phyloP scores from a whole-genome alignment of 2,113 vertebrate species.

The Poeciliopsis turrubarensis region DNA sequence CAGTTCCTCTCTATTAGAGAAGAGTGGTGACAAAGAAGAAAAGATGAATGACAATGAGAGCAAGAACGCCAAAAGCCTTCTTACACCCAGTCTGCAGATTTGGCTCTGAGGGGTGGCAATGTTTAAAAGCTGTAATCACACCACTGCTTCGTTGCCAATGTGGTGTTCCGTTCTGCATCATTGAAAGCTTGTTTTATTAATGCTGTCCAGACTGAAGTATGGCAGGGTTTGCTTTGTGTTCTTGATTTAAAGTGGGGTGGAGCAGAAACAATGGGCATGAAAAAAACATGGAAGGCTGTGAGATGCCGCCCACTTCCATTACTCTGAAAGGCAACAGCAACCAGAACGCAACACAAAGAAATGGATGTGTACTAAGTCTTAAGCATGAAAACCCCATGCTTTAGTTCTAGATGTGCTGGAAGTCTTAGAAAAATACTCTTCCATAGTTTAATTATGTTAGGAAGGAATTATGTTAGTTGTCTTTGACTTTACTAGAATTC shows the following conservation, averaged over 20 bases:
- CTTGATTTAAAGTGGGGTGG: conserved; percentile 76
- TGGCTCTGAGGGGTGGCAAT: conserved; percentile 67
- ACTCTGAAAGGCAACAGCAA: conserved; percentile 35
- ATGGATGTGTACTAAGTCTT: conserved; percentile 1
- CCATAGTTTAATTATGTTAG: not conserved
- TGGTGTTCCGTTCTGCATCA: conserved; percentile 67
- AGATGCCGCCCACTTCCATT: conserved; percentile 57
- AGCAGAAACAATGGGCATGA: conserved; percentile 80
- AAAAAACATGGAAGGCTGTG: conserved; percentile 71
- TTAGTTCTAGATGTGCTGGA: not conserved
- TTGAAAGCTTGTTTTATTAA: conserved; percentile 83
- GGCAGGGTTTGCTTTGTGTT: conserved; percentile 60
- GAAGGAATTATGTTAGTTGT: conserved; percentile 9
- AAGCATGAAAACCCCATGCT: not conserved
- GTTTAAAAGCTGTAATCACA: conserved; percentile 83
- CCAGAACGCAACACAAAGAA: conserved; percentile 39
- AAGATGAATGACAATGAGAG: conserved; percentile 30
- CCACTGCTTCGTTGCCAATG: conserved; percentile 50
- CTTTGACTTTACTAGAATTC: conserved; percentile 2
- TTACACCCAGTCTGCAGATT: conserved; percentile 54
- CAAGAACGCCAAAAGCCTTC: conserved; percentile 17
- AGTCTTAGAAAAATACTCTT: not conserved
- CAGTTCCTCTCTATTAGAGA: conserved; percentile 24
- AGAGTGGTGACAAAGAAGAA: conserved; percentile 6
- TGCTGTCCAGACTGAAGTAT: conserved; percentile 75